Percentiles rank a stretch among this genome's conserved stretches.
phyloP scores from a whole-genome alignment of 1,140 invertebrate species.

The Battus philenor region DNA sequence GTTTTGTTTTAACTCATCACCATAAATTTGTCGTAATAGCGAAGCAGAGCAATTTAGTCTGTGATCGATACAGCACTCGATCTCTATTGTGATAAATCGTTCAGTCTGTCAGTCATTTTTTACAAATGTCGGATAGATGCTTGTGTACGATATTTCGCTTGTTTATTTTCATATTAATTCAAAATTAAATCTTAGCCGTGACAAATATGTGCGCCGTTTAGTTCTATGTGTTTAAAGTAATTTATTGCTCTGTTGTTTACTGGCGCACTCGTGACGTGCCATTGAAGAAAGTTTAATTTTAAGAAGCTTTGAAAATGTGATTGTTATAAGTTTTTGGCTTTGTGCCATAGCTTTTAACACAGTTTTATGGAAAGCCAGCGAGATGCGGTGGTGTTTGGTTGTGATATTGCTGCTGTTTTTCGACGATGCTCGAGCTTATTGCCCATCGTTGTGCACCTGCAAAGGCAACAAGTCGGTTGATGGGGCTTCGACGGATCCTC shows the following conservation, averaged over 20 bases:
- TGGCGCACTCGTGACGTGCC: slow-evolving; percentile 24
- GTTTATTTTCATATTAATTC: slow-evolving; percentile 57
- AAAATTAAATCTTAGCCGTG: slow-evolving; percentile 33
- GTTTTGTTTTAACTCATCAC: no score
- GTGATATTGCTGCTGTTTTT: slow-evolving; percentile 37
- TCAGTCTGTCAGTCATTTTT: slow-evolving; percentile 45
- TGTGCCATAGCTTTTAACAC: slow-evolving; percentile 54
- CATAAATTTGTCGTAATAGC: no score
- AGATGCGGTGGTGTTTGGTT: slow-evolving; percentile 48
- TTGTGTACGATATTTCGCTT: slow-evolving; percentile 47
- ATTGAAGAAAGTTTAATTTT: slow-evolving; percentile 32
- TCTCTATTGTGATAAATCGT: no score
- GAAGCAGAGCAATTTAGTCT: no score
- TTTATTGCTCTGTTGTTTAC: slow-evolving; percentile 19
- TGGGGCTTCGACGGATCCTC: slow-evolving; percentile 33
- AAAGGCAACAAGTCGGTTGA: slow-evolving; percentile 49
- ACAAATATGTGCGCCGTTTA: slow-evolving; percentile 31
- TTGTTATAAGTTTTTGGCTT: slow-evolving; percentile 61
- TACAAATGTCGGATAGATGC: slow-evolving; percentile 56
- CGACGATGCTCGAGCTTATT: slow-evolving; percentile 37
- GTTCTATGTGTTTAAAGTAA: slow-evolving; percentile 24
- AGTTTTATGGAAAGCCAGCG: slow-evolving; percentile 48
- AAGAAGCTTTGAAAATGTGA: slow-evolving; percentile 67
- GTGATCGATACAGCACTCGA: no score
- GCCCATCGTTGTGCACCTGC: slow-evolving; percentile 66